Conservation (phyloP, 2,888 invertebrate genomes). For the Lepetodrilus schrolli region DNA sequence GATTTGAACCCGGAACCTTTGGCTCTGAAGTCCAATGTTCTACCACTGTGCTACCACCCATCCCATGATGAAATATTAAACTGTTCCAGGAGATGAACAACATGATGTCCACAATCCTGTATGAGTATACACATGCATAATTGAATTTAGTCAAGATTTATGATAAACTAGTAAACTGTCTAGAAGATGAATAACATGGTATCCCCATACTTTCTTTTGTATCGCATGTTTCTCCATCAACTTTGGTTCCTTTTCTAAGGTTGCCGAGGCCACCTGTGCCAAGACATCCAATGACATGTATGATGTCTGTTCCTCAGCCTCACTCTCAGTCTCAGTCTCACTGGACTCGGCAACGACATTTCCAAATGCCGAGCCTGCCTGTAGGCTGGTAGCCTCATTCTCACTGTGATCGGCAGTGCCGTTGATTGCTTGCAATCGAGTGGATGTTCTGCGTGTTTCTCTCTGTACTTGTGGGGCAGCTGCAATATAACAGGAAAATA, state of each 20-base stretch:
- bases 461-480: neutral
- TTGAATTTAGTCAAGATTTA: no score
- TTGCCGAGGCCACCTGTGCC: constrained; percentile 79
- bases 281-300: constrained; percentile 76
- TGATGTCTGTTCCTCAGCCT: constrained; percentile 13
- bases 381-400: no score
- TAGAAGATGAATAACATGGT: no score
- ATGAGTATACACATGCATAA: no score
- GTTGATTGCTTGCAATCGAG: neutral
- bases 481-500: neutral
- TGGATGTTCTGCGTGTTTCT: neutral
- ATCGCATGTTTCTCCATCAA: neutral
- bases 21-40: no score
- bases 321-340: constrained; percentile 24
- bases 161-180: no score
- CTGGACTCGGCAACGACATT: neutral
- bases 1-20: no score
- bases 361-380: neutral
- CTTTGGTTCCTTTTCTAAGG: constrained; percentile 70
- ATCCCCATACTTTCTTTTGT: neutral
- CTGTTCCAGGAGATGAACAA: no score
- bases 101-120: no score
- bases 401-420: neutral
- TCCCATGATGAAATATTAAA: no score
- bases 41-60: no score